A percentile compares a stretch with the other conserved stretches of the same genome.
Evolutionary conservation across 53 echinoderm and acorn worm genomes (phyloP).

Genomic region (Antedon mediterranea): DNA sequence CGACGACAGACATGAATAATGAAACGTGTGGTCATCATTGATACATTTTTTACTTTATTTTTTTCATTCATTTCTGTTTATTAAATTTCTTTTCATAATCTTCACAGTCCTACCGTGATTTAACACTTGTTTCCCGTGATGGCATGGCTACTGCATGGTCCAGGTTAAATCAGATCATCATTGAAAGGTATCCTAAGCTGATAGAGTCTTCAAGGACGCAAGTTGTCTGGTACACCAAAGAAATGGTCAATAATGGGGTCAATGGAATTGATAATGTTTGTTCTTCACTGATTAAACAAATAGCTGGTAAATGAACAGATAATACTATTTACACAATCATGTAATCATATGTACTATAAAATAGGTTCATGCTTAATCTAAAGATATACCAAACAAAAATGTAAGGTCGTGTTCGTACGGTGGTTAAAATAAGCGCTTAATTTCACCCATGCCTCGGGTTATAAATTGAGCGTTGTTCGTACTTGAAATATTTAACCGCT

Average conservation of each 20-base stretch:
- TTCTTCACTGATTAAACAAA: conserved; percentile 68
- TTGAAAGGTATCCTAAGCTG: conserved; percentile 61
- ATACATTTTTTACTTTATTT: not conserved
- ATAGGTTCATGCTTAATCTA: too few species aligned
- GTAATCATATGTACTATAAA: too few species aligned
- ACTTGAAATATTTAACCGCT: too few species aligned
- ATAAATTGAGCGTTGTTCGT: too few species aligned
- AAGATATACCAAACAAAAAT: too few species aligned
- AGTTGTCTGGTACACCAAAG: conserved; percentile 72
- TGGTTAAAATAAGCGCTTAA: too few species aligned
- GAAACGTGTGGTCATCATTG: not conserved
- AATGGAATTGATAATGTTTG: conserved; percentile 70
- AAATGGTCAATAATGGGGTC: conserved; percentile 77
- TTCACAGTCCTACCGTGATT: conserved; percentile 58
- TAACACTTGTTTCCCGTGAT: conserved; percentile 68
- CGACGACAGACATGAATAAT: not conserved
- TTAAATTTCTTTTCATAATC: not conserved
- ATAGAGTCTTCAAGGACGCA: conserved; percentile 55
- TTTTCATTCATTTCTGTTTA: not conserved
- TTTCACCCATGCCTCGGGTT: too few species aligned
- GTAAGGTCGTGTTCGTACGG: too few species aligned
- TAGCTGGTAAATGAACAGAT: conserved; percentile 51
- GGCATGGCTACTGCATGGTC: conserved; percentile 52
- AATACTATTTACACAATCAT: too few species aligned
- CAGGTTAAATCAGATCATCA: conserved; percentile 49